These are phyloP conservation scores for Rynchops niger DNA, from an alignment of 2,113 vertebrate genomes.

Conservation along the genomic window DNA sequence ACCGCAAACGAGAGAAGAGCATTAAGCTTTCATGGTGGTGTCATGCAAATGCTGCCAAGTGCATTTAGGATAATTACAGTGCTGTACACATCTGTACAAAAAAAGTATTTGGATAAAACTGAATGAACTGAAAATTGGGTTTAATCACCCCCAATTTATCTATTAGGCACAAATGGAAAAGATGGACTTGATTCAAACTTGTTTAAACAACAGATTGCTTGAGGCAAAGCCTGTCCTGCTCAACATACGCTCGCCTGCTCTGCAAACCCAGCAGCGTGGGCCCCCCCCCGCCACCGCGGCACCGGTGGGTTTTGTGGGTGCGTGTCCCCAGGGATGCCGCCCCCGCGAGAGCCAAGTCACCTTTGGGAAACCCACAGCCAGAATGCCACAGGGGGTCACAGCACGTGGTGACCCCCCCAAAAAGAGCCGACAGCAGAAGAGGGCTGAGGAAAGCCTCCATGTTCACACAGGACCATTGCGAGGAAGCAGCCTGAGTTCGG, in stretches of 20 bases:
- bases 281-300: neutral
- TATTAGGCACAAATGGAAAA: slow-evolving; percentile 35
- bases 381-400: neutral
- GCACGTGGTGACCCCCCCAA: neutral
- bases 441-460: neutral
- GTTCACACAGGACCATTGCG: fast-evolving
- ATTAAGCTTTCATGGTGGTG: slow-evolving; percentile 13
- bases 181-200: slow-evolving; percentile 33
- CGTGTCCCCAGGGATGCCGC: neutral
- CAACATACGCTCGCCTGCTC: fast-evolving
- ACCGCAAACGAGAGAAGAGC: slow-evolving; percentile 37
- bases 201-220: neutral
- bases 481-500: fast-evolving
- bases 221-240: neutral
- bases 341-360: neutral
- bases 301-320: neutral
- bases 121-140: slow-evolving; percentile 17
- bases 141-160: slow-evolving; percentile 36
- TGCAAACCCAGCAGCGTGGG: neutral
- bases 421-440: neutral
- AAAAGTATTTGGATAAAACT: slow-evolving; percentile 18
- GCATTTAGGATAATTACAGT: slow-evolving; percentile 35
- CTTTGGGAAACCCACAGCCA: neutral
- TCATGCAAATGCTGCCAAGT: slow-evolving; percentile 1
- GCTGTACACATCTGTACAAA: neutral